Evolutionary conservation across 1,140 invertebrate genomes (phyloP).

Genomic region (Periplaneta americana): DNA sequence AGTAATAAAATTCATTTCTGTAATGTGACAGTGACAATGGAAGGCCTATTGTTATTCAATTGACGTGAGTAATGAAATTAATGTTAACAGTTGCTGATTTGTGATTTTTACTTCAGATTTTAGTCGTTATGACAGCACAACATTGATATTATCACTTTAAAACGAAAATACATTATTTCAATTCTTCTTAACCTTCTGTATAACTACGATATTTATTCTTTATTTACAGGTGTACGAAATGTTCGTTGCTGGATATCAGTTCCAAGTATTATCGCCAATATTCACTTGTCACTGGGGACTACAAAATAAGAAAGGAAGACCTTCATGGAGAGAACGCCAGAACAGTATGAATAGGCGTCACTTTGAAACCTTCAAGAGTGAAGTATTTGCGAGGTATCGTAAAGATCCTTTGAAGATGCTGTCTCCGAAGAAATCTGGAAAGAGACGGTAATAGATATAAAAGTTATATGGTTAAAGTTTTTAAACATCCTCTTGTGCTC

Average conservation of each 20-base stretch:
- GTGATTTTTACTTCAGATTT: too few species aligned
- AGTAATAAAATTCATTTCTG: too few species aligned
- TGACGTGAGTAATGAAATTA: too few species aligned
- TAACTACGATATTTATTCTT: slow-evolving; percentile 2
- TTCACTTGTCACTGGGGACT: slow-evolving; percentile 90
- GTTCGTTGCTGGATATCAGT: slow-evolving; percentile 84
- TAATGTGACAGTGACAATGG: too few species aligned
- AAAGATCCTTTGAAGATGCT: slow-evolving; percentile 57
- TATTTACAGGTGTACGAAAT: slow-evolving; percentile 84
- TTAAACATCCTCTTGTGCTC: too few species aligned
- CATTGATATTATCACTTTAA: too few species aligned
- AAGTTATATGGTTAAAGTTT: too few species aligned
- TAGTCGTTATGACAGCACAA: too few species aligned
- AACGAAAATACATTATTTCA: too few species aligned
- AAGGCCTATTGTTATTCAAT: too few species aligned
- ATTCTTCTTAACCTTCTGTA: too few species aligned
- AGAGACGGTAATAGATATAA: not conserved
- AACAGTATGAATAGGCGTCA: slow-evolving; percentile 75
- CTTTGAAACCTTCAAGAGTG: slow-evolving; percentile 78
- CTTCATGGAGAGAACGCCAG: slow-evolving; percentile 78
- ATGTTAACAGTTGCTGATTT: too few species aligned
- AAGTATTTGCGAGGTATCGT: slow-evolving; percentile 73
- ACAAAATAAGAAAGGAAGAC: slow-evolving; percentile 65
- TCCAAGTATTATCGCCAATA: slow-evolving; percentile 82
- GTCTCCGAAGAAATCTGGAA: slow-evolving; percentile 26